Evolutionary conservation across 2,113 vertebrate species (phyloP).

Genomic region (Epinephelus moara): DNA sequence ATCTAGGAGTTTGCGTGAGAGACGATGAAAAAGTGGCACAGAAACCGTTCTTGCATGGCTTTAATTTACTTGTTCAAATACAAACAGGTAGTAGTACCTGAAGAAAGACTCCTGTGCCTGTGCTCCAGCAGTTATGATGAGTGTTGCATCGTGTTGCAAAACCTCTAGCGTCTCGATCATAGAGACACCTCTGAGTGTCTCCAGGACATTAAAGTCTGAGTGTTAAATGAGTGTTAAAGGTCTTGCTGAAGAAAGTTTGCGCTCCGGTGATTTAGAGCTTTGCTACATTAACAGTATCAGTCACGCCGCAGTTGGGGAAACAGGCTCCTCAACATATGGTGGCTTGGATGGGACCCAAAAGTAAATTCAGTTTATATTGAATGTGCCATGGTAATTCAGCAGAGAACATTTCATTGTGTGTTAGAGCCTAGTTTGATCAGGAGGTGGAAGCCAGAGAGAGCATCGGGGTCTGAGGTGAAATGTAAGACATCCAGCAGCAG

Average conservation of each 20-base stretch:
- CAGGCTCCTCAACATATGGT: conserved; percentile 72
- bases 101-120: background rate
- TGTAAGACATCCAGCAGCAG: conserved; percentile 41
- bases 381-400: conserved; percentile 78
- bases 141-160: background rate
- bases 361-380: conserved; percentile 81
- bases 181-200: conserved; percentile 34
- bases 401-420: conserved; percentile 77
- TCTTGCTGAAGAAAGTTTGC: conserved; percentile 50
- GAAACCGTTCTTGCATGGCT: background rate
- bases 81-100: conserved; percentile 9
- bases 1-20: background rate
- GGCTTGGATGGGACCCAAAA: conserved; percentile 74
- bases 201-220: conserved; percentile 37
- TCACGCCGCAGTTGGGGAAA: conserved; percentile 69
- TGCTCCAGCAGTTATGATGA: background rate
- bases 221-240: conserved; percentile 63
- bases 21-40: background rate
- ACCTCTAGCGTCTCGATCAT: conserved; percentile 33
- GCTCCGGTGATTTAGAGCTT: conserved; percentile 74
- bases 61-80: background rate
- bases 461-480: conserved; percentile 58
- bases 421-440: conserved; percentile 68
- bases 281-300: conserved; percentile 80
- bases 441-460: conserved; percentile 61